Evolutionary conservation across 1,140 invertebrate genomes (phyloP).

Genomic region (Drosophila nannoptera): DNA sequence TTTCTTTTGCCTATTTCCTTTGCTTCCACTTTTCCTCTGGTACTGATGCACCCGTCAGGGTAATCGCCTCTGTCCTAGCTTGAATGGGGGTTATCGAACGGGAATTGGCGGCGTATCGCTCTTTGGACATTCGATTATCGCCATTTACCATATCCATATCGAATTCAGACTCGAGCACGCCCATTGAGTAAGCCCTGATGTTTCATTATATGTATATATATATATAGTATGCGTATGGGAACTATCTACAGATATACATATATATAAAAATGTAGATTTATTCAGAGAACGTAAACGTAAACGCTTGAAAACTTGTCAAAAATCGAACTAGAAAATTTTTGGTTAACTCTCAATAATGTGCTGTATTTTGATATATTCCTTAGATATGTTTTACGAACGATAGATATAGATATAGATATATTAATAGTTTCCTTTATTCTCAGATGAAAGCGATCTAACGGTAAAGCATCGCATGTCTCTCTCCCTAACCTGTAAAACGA

Average conservation of each 20-base stretch:
- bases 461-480: constrained; percentile 59
- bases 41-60: constrained; percentile 33
- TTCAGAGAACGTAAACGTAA: too few relatives aligned
- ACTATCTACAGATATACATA: constrained; percentile 57
- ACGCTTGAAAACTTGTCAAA: too few relatives aligned
- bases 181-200: constrained; percentile 9
- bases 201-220: constrained; percentile 38
- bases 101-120: too few relatives aligned
- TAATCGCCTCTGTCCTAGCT: constrained; percentile 8
- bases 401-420: constrained; percentile 40
- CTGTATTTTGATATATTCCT: too few relatives aligned
- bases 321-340: too few relatives aligned
- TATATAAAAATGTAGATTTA: constrained; percentile 21
- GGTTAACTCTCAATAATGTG: too few relatives aligned
- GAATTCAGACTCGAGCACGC: constrained; percentile 11
- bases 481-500: constrained; percentile 62
- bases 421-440: constrained; percentile 58
- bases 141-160: not conserved
- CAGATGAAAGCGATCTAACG: constrained; percentile 61
- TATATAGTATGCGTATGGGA: constrained; percentile 51
- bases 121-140: too few relatives aligned
- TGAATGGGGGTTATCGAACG: not conserved
- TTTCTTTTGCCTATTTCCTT: constrained; percentile 13
- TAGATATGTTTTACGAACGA: constrained; percentile 64
- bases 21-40: constrained; percentile 38